Evolutionary conservation across 1,140 invertebrate species (phyloP).

Genomic region (Drosophila burlai): DNA sequence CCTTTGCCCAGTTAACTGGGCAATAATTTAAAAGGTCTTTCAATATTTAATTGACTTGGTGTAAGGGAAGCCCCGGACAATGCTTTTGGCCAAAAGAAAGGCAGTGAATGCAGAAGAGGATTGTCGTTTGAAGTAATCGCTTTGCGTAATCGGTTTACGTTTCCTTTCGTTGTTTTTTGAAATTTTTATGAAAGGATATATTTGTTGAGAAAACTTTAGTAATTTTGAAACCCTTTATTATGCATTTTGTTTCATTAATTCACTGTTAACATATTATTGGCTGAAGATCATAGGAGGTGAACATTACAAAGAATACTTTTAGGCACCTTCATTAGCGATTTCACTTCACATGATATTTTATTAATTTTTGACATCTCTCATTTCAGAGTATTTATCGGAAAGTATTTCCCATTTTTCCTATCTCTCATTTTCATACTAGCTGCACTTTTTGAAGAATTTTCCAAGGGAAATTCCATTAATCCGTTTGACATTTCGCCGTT

Average conservation of each 20-base stretch:
- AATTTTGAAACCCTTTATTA: neutral
- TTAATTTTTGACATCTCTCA: neutral
- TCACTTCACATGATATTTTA: neutral
- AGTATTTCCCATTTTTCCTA: conserved; percentile 15
- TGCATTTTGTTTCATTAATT: neutral
- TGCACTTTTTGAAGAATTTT: conserved; percentile 40
- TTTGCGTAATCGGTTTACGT: conserved; percentile 14
- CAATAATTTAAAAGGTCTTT: conserved; percentile 61
- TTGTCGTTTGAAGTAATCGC: conserved; percentile 5
- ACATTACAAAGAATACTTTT: no score
- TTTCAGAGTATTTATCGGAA: neutral
- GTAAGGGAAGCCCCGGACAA: conserved; percentile 21
- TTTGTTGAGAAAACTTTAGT: neutral
- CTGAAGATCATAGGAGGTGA: neutral
- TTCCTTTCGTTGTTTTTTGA: neutral
- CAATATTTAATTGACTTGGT: conserved; percentile 75
- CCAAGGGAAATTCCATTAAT: conserved; percentile 68
- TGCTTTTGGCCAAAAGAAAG: conserved; percentile 1
- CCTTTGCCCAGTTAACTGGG: conserved; percentile 42
- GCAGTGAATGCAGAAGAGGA: neutral
- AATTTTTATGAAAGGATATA: no score
- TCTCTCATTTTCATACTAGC: neutral
- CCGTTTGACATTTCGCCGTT: conserved; percentile 72
- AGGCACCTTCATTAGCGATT: neutral
- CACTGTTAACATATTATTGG: neutral